Conservation (phyloP, 2,797 vertebrate genomes). For the Lepus oiostolus region DNA sequence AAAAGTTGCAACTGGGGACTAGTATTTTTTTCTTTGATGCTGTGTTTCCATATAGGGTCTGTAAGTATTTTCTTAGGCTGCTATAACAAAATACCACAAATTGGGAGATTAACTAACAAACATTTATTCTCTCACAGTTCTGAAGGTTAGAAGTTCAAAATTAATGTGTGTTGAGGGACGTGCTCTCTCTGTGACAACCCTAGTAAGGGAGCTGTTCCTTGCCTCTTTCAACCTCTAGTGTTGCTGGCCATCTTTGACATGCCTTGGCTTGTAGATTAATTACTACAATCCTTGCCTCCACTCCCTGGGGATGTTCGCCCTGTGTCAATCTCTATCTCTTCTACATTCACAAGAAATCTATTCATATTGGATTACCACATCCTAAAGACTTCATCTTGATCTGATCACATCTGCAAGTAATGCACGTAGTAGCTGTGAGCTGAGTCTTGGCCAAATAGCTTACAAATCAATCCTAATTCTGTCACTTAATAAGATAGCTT, state of each 20-base stretch:
- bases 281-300: background rate
- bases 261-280: background rate
- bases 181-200: background rate
- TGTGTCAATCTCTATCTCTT: background rate
- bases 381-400: background rate
- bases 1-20: too few species aligned
- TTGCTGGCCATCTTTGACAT: background rate
- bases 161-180: background rate
- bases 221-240: background rate
- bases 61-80: background rate
- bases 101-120: background rate
- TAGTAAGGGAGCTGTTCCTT: background rate
- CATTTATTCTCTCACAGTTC: background rate
- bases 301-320: accelerated
- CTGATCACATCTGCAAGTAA: background rate
- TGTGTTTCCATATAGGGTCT: background rate
- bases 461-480: background rate
- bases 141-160: background rate
- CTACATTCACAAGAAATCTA: background rate
- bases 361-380: background rate
- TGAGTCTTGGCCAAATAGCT: background rate
- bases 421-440: background rate
- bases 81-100: background rate
- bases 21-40: background rate
- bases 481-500: background rate